Evolutionary conservation across 2,888 invertebrate species (phyloP).

Genomic region (Panopea generosa): DNA sequence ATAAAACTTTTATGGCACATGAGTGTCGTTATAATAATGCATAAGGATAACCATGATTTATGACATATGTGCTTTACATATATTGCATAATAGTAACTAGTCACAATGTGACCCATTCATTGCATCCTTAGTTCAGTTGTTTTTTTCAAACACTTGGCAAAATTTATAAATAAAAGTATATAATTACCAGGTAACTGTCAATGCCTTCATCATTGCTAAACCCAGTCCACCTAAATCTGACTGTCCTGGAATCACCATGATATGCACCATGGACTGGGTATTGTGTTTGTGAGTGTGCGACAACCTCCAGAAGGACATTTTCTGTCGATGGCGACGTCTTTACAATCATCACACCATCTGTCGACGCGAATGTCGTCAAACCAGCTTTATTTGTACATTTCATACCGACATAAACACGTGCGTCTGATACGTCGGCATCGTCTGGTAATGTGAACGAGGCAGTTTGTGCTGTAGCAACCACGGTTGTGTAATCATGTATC

Average conservation of each 20-base stretch:
- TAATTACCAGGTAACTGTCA: conserved; percentile 47
- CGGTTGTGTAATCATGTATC: too few species aligned
- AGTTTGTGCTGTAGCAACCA: background rate
- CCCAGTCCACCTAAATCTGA: conserved; percentile 59
- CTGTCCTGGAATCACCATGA: conserved; percentile 42
- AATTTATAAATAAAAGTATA: too few species aligned
- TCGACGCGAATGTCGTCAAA: conserved; percentile 32
- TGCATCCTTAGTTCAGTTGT: too few species aligned
- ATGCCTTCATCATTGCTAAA: conserved; percentile 53
- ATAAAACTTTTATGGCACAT: too few species aligned
- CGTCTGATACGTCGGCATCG: background rate
- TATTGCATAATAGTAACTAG: background rate
- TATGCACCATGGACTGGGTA: conserved; percentile 42
- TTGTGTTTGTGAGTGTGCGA: conserved; percentile 49
- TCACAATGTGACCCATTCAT: background rate
- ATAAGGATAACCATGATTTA: too few species aligned
- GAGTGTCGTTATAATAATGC: too few species aligned
- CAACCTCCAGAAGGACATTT: conserved; percentile 38
- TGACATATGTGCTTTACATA: too few species aligned
- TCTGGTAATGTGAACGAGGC: background rate
- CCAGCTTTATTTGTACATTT: conserved; percentile 55
- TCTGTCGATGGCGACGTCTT: conserved; percentile 40
- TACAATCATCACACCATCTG: conserved; percentile 59
- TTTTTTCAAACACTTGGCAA: too few species aligned
- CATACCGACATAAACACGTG: conserved; percentile 31